Evolutionary conservation across 2,113 vertebrate genomes (phyloP).

Genomic region (Burhinus bistriatus): DNA sequence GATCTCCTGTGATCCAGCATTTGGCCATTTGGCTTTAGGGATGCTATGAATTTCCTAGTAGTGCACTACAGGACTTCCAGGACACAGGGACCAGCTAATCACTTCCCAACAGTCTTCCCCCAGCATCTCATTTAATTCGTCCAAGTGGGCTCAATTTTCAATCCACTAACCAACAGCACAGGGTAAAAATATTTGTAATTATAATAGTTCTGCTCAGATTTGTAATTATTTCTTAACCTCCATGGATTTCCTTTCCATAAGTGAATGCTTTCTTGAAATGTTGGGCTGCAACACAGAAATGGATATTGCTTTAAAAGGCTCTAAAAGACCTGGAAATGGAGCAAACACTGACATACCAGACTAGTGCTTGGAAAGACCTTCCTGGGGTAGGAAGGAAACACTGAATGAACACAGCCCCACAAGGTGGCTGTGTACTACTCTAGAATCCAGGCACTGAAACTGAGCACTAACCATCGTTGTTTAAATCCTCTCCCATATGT

Average conservation of each 20-base stretch:
- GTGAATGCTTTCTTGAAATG: neutral
- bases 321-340: neutral
- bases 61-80: neutral
- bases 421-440: neutral
- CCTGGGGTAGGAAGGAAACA: neutral
- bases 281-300: neutral
- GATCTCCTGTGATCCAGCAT: neutral
- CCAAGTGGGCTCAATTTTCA: neutral
- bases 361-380: neutral
- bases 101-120: neutral
- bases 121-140: neutral
- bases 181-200: slow-evolving; percentile 13
- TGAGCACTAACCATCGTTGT: neutral
- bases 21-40: neutral
- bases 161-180: neutral
- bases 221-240: slow-evolving; percentile 8
- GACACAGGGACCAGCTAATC: neutral
- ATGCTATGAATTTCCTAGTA: neutral
- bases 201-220: neutral
- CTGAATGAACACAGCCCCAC: neutral
- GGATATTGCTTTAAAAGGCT: neutral
- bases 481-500: neutral
- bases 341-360: neutral
- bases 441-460: neutral
- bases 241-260: neutral